Conservation (phyloP, 2,113 vertebrate species). For the Oncorhynchus tshawytscha region DNA sequence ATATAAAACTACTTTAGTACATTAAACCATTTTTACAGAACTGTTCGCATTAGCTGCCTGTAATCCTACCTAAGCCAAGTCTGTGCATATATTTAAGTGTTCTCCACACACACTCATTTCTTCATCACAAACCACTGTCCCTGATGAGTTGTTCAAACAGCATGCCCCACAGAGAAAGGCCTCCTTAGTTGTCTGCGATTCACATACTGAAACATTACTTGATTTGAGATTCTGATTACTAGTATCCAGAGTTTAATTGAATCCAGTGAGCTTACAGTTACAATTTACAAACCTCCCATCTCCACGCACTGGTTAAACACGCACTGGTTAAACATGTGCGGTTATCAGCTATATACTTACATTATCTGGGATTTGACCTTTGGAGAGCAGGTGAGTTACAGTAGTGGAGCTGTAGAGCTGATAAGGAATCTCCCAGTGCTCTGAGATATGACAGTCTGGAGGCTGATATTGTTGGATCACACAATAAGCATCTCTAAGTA, state of each 20-base stretch:
- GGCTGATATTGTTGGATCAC: constrained; percentile 34
- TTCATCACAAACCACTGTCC: constrained; percentile 12
- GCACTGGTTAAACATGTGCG: too few relatives aligned
- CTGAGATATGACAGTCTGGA: constrained; percentile 36
- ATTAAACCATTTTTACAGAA: too few relatives aligned
- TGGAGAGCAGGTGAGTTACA: not conserved
- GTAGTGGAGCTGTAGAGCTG: not conserved
- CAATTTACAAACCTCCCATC: not conserved
- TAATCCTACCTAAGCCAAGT: constrained; percentile 28
- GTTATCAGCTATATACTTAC: not conserved
- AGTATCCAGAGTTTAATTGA: constrained; percentile 29
- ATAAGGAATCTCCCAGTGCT: constrained; percentile 33
- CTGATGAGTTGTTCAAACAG: constrained; percentile 41
- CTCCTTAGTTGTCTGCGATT: constrained; percentile 35
- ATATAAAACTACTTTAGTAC: too few relatives aligned
- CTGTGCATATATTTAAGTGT: constrained; percentile 31
- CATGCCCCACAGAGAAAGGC: constrained; percentile 19
- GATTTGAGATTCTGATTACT: constrained; percentile 20
- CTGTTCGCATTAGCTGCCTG: not conserved
- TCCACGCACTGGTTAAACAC: not conserved
- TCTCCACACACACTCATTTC: not conserved
- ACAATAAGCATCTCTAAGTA: constrained; percentile 12
- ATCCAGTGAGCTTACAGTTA: constrained; percentile 8
- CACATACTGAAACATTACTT: constrained; percentile 16
- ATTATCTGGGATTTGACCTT: not conserved